Base-by-base conservation (phyloP, 2,888 invertebrate species). In the Agapetus fuscipes region DNA sequence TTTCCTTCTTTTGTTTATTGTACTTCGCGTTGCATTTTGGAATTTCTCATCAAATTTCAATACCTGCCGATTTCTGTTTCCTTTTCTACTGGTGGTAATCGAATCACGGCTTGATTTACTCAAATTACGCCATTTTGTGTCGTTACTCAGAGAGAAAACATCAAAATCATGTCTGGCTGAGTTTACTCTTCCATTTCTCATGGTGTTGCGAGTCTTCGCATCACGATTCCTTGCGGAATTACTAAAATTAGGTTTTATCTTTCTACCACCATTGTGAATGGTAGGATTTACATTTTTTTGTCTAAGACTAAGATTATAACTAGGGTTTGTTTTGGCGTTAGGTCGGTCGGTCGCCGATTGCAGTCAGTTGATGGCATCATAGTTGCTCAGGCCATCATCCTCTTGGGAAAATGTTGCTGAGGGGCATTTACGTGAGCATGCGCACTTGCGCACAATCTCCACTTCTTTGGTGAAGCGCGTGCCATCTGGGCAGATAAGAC, bases 361-460 rank as follows among this genome's bases (percentile, higher is more conserved):
- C 45, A 48, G 46, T 48, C 46, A 46, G 46, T 48, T 34, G 49
- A 37, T 46, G 50, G 50, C 42, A 50, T 52, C 58, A 60, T 58
- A 60, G 61, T 60, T 60, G 56, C 61, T 62, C 61, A 60, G 60
- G 64, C 69, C 73, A 73, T 71, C 72, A 72, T n/a, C n/a, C n/a
- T n/a, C n/a, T n/a, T n/a, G n/a, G n/a, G n/a, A n/a, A n/a, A n/a
- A n/a, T n/a, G n/a, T n/a, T n/a, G n/a, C n/a, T n/a, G n/a, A n/a
- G 75, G 81, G 80, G 70, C 90, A 91, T 71, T 89, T 89, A 69
- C 88, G 87, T 54, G 84, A 83, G 74, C 95, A 95, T 51, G 90
- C 88, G 68, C 96, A 96, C 64, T 94, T 94, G 60, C 94, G 83
- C 59, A 96, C 90, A 62, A 96, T 87, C 58, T 95, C 94, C 57